These are phyloP conservation scores for Hirtodrosophila duncani DNA, from an alignment of 2,888 invertebrate species.

Conservation along the genomic window DNA sequence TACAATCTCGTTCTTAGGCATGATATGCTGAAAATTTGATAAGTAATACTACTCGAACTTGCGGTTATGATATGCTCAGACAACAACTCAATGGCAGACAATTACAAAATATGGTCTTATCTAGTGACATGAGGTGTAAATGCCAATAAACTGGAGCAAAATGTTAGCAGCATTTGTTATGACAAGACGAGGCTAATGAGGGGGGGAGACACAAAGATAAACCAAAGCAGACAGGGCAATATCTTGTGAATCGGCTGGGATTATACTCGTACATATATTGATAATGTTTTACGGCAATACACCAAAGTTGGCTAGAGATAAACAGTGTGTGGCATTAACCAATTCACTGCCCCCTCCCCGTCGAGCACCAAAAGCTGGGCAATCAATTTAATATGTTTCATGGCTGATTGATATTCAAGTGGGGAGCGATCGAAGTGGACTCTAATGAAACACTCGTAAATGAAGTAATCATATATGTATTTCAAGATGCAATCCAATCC, in stretches of 20 bases:
- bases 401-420: slow-evolving; percentile 61
- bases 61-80: too few species aligned
- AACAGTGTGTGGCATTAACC: background rate
- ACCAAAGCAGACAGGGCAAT: slow-evolving; percentile 9
- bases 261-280: slow-evolving; percentile 24
- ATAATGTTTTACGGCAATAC: slow-evolving; percentile 34
- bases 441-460: slow-evolving; percentile 56
- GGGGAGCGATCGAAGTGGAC: slow-evolving; percentile 19
- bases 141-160: too few species aligned
- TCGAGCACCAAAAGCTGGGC: slow-evolving; percentile 3
- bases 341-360: too few species aligned
- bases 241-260: slow-evolving; percentile 20
- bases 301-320: slow-evolving; percentile 13
- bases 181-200: slow-evolving; percentile 32
- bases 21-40: too few species aligned
- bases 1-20: too few species aligned
- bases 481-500: slow-evolving; percentile 42
- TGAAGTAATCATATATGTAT: slow-evolving; percentile 52
- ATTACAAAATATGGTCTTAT: too few species aligned
- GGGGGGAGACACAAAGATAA: too few species aligned
- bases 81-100: too few species aligned
- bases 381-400: slow-evolving; percentile 30
- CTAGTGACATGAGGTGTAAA: too few species aligned
- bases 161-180: too few species aligned
- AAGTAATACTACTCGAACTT: too few species aligned